Conservation (phyloP, 2,797 vertebrate species). For the Platyrinchus mystaceus region DNA sequence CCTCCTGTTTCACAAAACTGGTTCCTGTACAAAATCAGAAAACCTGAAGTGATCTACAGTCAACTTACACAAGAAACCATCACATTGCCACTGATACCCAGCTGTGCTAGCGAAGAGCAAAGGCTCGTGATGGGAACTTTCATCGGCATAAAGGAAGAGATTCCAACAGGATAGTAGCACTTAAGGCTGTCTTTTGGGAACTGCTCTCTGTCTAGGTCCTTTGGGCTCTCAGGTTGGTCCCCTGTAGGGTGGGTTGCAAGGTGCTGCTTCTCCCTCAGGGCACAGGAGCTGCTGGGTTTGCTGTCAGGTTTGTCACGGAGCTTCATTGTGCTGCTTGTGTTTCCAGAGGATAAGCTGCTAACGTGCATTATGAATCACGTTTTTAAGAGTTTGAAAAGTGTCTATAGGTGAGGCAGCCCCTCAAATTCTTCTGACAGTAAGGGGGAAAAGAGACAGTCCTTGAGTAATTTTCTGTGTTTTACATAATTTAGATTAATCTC, state of each 20-base stretch:
- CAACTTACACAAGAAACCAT: neutral
- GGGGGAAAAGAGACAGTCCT: neutral
- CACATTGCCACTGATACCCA: neutral
- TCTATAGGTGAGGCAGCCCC: neutral
- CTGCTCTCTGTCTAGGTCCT: neutral
- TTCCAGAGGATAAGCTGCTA: neutral
- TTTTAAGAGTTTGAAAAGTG: neutral
- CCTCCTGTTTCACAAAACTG: neutral
- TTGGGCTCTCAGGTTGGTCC: neutral
- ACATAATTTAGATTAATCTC: neutral
- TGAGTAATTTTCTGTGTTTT: neutral
- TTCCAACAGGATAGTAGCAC: neutral
- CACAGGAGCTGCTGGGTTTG: neutral
- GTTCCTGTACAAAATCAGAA: neutral
- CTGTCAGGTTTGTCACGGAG: neutral
- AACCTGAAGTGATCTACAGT: neutral
- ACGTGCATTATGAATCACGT: neutral
- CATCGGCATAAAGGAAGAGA: neutral
- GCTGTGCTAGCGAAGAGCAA: neutral
- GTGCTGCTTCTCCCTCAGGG: neutral
- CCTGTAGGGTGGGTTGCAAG: neutral
- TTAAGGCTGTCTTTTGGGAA: accelerated
- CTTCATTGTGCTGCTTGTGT: accelerated
- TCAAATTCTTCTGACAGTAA: neutral
- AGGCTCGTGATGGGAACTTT: neutral